Percentiles rank a stretch among this genome's conserved stretches.
Evolutionary conservation across 2,113 vertebrate genomes (phyloP).

Genomic region (Tetrax tetrax): DNA sequence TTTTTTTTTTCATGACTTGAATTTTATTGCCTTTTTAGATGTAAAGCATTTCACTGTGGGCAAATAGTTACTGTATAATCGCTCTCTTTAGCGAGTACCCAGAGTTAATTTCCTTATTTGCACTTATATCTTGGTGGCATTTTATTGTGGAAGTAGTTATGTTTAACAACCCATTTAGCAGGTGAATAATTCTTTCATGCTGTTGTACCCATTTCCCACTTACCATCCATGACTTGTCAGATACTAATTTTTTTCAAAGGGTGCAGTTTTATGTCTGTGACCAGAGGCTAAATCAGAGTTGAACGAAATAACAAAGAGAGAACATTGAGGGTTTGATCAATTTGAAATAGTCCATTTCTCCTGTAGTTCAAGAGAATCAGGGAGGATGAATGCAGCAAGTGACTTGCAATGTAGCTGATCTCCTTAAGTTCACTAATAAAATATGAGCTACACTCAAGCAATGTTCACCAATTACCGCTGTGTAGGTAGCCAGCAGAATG

Average conservation of each 20-base stretch:
- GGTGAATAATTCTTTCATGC: background rate
- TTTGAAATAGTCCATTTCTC: constrained; percentile 15
- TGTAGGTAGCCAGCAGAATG: background rate
- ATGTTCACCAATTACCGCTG: background rate
- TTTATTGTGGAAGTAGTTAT: background rate
- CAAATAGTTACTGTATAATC: background rate
- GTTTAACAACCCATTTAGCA: background rate
- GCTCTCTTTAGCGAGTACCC: background rate
- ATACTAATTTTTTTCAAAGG: background rate
- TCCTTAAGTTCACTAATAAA: background rate
- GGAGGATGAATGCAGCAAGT: background rate
- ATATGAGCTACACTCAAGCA: fast-evolving
- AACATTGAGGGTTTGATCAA: background rate
- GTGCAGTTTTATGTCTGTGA: background rate
- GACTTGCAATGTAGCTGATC: background rate
- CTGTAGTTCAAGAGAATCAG: background rate
- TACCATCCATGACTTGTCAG: background rate
- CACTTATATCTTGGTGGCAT: background rate
- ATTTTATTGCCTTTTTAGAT: background rate
- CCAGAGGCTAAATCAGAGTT: background rate
- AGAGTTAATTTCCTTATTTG: background rate
- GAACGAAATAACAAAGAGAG: background rate
- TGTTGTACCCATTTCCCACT: background rate
- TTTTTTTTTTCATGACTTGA: background rate
- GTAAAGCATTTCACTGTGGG: background rate